Conservation (phyloP, 2,113 vertebrate species). For the Hypocryptadius cinnamomeus region DNA sequence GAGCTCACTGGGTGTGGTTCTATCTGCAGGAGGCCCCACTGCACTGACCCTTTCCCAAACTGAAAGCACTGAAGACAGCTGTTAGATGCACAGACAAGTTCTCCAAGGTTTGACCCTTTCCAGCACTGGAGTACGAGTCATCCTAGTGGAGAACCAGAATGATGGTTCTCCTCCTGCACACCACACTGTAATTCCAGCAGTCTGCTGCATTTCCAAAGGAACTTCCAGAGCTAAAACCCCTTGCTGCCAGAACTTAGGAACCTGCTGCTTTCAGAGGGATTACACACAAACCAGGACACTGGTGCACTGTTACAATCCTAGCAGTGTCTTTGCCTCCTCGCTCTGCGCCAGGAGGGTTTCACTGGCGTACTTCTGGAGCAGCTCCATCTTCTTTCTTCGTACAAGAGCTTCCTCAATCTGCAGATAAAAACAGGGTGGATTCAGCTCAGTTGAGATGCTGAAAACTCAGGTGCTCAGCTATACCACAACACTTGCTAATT, state of each 20-base stretch:
- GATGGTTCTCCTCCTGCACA: background rate
- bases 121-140: background rate
- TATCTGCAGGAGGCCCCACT: background rate
- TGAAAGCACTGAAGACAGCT: background rate
- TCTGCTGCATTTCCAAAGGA: background rate
- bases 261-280: background rate
- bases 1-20: background rate
- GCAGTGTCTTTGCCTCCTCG: constrained; percentile 84
- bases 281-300: background rate
- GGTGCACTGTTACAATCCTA: constrained; percentile 76
- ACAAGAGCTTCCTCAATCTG: constrained; percentile 96
- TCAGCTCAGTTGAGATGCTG: background rate
- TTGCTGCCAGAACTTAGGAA: background rate
- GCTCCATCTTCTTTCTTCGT: constrained; percentile 95
- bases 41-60: background rate
- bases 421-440: background rate
- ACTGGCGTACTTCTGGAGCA: constrained; percentile 94
- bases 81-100: background rate
- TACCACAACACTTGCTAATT: background rate
- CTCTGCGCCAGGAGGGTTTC: constrained; percentile 95
- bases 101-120: background rate
- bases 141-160: background rate
- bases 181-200: background rate
- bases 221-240: background rate
- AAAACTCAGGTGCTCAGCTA: background rate